Conservation (phyloP, 2,113 vertebrate genomes). For the Ailuropoda melanoleuca region DNA sequence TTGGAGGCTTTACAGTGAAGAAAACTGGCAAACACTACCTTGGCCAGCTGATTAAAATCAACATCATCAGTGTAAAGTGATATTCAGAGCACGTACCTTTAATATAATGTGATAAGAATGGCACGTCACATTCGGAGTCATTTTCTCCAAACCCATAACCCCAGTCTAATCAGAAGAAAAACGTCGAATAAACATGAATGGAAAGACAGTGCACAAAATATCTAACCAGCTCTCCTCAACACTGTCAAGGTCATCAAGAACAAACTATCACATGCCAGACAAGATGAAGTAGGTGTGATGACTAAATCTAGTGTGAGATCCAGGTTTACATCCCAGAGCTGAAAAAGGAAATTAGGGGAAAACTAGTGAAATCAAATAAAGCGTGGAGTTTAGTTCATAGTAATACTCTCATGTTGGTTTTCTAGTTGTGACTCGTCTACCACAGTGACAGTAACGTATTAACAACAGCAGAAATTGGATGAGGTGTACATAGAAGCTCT, state of each 20-base stretch:
- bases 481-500: not conserved
- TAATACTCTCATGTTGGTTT: not conserved
- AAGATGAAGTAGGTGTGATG: not conserved
- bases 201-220: not conserved
- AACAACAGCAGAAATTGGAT: not conserved
- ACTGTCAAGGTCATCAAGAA: not conserved
- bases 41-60: not conserved
- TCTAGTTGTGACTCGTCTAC: not conserved
- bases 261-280: not conserved
- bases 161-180: not conserved
- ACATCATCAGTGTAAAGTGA: too few relatives aligned
- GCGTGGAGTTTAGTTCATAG: not conserved
- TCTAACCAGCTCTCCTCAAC: not conserved
- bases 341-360: not conserved
- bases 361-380: not conserved
- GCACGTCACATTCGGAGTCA: not conserved
- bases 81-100: not conserved
- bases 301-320: not conserved
- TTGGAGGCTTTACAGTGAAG: not conserved
- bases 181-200: not conserved
- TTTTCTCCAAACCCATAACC: not conserved
- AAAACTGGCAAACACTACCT: not conserved
- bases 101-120: not conserved
- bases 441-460: not conserved
- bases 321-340: not conserved